Evolutionary conservation across 2,888 invertebrate genomes (phyloP).

Genomic region (Allolobophora icterica): DNA sequence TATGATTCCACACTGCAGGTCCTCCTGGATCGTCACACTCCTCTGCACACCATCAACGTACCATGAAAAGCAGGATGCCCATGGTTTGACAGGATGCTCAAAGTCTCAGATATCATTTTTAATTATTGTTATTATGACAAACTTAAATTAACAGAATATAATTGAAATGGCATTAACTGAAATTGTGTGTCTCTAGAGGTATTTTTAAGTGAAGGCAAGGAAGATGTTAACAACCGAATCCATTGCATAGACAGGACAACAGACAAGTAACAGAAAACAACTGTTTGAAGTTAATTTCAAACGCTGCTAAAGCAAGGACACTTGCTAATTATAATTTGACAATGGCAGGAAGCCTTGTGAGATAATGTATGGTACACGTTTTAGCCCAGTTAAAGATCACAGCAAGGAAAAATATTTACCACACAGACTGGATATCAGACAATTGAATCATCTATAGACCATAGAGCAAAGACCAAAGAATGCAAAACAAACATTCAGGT

Average conservation of each 20-base stretch:
- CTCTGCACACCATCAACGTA: conserved; percentile 4
- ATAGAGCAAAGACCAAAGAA: neutral
- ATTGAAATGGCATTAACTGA: no score
- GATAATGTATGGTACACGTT: neutral
- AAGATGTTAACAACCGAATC: neutral
- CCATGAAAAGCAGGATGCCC: neutral
- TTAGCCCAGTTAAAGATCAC: neutral
- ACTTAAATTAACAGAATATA: neutral
- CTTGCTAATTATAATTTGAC: neutral
- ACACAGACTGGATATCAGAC: neutral
- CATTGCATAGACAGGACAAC: neutral
- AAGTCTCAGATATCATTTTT: neutral
- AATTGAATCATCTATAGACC: neutral
- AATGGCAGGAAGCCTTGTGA: neutral
- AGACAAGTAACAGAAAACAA: neutral
- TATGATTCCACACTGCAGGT: no score
- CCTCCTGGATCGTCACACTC: neutral
- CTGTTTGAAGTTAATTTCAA: neutral
- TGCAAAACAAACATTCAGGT: neutral
- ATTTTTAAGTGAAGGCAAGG: neutral
- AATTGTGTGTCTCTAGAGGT: neutral
- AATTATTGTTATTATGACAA: neutral
- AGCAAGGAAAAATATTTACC: neutral
- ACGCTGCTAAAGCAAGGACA: neutral
- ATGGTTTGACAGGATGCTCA: neutral